These are phyloP conservation scores for Lepidostoma basale DNA, from an alignment of 1,140 invertebrate genomes.

Conservation along the genomic window DNA sequence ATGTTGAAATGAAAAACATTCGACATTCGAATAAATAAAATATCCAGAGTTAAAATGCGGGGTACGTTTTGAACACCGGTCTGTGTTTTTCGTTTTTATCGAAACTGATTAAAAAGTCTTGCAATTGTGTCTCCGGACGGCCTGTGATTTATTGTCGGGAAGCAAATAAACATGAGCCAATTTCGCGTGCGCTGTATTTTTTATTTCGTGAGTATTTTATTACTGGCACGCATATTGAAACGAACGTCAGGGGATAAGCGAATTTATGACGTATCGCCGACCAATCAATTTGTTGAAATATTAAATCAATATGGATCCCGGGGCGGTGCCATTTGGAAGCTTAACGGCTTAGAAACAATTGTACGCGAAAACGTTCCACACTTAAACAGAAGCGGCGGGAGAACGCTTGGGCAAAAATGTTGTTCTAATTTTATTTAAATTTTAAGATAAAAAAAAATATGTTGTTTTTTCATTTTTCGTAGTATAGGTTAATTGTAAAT, in stretches of 20 bases:
- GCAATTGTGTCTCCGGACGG: too few relatives aligned
- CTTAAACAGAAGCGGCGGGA: not conserved
- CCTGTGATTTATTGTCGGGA: not conserved
- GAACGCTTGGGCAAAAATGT: not conserved
- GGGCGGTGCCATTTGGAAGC: conserved; percentile 1
- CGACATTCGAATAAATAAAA: too few relatives aligned
- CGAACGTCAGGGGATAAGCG: not conserved
- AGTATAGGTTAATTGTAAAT: too few relatives aligned
- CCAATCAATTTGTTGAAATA: conserved; percentile 29
- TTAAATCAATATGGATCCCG: conserved; percentile 25
- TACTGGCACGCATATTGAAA: conserved; percentile 8
- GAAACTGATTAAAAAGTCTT: too few relatives aligned
- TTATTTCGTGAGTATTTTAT: conserved; percentile 23
- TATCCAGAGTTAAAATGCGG: too few relatives aligned
- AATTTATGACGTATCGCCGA: conserved; percentile 22
- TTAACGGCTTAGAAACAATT: conserved; percentile 28
- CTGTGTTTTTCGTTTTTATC: too few relatives aligned
- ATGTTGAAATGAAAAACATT: too few relatives aligned
- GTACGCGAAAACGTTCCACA: not conserved
- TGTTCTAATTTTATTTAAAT: not conserved
- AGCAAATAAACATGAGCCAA: not conserved
- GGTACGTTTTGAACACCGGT: too few relatives aligned
- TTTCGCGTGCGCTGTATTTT: not conserved
- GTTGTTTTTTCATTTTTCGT: too few relatives aligned
- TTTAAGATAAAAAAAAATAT: too few relatives aligned